Percentiles rank a stretch among this genome's conserved stretches.
Conservation (phyloP, 2,113 vertebrate species). For the Pungitius pungitius region DNA sequence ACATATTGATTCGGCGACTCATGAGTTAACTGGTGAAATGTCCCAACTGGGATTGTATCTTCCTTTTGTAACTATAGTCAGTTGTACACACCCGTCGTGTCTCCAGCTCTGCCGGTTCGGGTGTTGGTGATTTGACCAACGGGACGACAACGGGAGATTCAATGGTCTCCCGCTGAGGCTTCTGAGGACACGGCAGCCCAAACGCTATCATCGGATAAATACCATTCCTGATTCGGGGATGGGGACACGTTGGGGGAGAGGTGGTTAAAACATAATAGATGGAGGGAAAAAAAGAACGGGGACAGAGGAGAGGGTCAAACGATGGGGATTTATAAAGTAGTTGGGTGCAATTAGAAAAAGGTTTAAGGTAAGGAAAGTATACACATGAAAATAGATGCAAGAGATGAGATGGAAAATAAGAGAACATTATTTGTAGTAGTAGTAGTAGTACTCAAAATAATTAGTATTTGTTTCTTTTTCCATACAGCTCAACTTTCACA, state of each 20-base stretch:
- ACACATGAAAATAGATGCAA: neutral
- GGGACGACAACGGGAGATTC: conserved; percentile 90
- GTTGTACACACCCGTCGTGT: conserved; percentile 86
- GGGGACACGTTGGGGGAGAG: neutral
- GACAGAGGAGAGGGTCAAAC: neutral
- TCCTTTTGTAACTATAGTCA: neutral
- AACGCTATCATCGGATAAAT: conserved; percentile 96
- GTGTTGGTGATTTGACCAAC: conserved; percentile 92
- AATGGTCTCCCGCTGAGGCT: conserved; percentile 89
- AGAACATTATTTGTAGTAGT: neutral
- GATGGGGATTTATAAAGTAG: neutral
- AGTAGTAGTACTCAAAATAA: neutral
- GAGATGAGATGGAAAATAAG: neutral
- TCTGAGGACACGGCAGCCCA: conserved; percentile 89
- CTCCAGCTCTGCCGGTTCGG: conserved; percentile 95
- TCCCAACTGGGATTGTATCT: neutral
- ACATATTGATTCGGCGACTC: neutral
- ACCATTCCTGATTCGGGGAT: conserved; percentile 85
- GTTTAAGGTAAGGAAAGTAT: neutral
- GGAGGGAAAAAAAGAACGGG: neutral
- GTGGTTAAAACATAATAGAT: neutral
- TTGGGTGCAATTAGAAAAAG: neutral
- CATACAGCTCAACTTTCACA: neutral
- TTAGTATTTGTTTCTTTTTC: neutral
- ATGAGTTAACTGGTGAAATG: neutral